Percentiles rank a stretch among this genome's conserved stretches.
Evolutionary conservation across 2,797 vertebrate species (phyloP).

Genomic region (Esox lucius): DNA sequence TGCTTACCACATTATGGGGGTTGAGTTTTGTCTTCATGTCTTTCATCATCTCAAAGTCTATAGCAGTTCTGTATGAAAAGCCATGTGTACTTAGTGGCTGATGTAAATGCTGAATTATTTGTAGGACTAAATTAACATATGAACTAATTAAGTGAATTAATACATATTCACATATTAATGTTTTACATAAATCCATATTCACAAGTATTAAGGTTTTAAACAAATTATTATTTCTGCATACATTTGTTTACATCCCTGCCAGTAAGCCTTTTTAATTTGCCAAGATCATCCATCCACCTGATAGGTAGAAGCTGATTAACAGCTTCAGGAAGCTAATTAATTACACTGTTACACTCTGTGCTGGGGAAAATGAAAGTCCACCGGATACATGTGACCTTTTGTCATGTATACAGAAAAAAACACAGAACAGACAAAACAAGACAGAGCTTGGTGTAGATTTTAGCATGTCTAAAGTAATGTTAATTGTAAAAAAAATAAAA

Average conservation of each 20-base stretch:
- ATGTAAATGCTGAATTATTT: neutral
- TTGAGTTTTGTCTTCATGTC: conserved; percentile 90
- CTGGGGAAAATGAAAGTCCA: neutral
- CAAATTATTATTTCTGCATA: neutral
- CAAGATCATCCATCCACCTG: too few species aligned
- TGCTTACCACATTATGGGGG: conserved; percentile 85
- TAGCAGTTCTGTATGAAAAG: conserved; percentile 75
- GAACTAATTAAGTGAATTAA: neutral
- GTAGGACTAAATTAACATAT: neutral
- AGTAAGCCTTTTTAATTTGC: too few species aligned
- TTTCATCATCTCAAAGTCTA: conserved; percentile 92
- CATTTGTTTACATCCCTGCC: too few species aligned
- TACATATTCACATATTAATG: too few species aligned
- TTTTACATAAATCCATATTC: too few species aligned
- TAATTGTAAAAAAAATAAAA: too few species aligned
- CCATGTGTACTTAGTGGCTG: conserved; percentile 8
- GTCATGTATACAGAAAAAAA: neutral
- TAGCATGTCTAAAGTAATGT: too few species aligned
- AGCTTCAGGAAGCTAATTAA: too few species aligned
- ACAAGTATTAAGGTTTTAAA: neutral
- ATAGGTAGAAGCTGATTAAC: too few species aligned
- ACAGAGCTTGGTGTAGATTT: neutral
- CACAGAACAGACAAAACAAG: neutral
- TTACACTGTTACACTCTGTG: too few species aligned
- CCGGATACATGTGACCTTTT: neutral